phyloP scores from a whole-genome alignment of 2,888 invertebrate species.

The Hirudinaria manillensis region DNA sequence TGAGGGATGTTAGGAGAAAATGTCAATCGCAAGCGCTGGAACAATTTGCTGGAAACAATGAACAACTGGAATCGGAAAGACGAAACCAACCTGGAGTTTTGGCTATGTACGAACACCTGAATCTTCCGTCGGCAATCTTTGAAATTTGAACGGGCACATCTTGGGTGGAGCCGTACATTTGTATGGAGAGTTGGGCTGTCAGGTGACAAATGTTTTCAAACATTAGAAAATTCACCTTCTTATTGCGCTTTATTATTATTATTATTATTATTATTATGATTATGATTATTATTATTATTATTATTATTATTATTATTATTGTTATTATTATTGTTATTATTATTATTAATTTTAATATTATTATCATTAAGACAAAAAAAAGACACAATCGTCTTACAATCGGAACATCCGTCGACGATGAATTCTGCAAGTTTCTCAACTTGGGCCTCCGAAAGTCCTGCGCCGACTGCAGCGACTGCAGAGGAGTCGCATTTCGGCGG shows the following conservation, averaged over 20 bases:
- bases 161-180: constrained; percentile 5
- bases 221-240: background rate
- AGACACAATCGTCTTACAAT: background rate
- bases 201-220: too few species aligned
- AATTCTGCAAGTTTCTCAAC: constrained; percentile 88
- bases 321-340: too few species aligned
- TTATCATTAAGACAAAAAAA: too few species aligned
- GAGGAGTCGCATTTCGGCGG: background rate
- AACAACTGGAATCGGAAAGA: too few species aligned
- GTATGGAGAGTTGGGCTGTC: background rate
- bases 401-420: constrained; percentile 60
- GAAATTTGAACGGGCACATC: background rate
- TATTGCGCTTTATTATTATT: background rate
- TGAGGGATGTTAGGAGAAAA: background rate
- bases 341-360: too few species aligned
- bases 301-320: too few species aligned
- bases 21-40: background rate
- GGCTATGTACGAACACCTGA: background rate
- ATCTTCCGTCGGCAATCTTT: background rate
- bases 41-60: too few species aligned
- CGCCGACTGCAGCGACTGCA: constrained; percentile 62
- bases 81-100: background rate
- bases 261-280: background rate
- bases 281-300: background rate
- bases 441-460: constrained; percentile 82